Base-by-base conservation (phyloP, 1,140 invertebrate genomes). In the Nasonia longicornis region DNA sequence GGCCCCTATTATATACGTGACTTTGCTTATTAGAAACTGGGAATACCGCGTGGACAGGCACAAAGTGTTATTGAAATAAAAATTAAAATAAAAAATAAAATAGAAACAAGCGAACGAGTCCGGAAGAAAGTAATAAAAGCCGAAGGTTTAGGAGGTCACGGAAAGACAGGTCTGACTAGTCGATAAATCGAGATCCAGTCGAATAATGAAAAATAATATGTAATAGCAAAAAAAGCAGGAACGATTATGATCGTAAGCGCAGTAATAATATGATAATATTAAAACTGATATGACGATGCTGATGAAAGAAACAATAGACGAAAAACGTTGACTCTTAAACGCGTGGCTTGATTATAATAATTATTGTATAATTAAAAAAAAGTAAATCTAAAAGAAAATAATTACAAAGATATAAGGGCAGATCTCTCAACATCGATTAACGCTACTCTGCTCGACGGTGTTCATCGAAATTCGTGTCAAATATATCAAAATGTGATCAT, bases 391-490 rank as follows among this genome's bases (percentile, higher is more conserved):
- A 81, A 83, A 16, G 11, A 71, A 64, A 77, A 31, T 14, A 79
- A 64, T 35, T 77, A 81, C 71, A 81, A 81, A 74, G 67, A 42
- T 83, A 52, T 63, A 74, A 70, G 77, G 58, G 77, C 77, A 80
- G 82, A 83, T 80, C 78, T 82, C 77, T 80, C 78, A 48, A 77
- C 58, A 72, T 83, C 73, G 78, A 80, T 83, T 58, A 72, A 77
- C 10, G 78, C 69, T 83, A 76, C 42, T 83, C 73, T 80, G 82
- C 67, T 83, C 82, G 78, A 83, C 72, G 78, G 78, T 83, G 82
- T 83, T 83, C 82, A 83, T 83, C 82, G 82, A 83, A 83, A 83
- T 83, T 83, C 82, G 82, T 83, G 82, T 83, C 82, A 83, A 83
- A 83, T 83, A 83, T 83, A 83, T 83, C 77, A 83, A 83, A 83